Conservation (phyloP, 2,797 vertebrate genomes). For the Amphiprion clarkii region DNA sequence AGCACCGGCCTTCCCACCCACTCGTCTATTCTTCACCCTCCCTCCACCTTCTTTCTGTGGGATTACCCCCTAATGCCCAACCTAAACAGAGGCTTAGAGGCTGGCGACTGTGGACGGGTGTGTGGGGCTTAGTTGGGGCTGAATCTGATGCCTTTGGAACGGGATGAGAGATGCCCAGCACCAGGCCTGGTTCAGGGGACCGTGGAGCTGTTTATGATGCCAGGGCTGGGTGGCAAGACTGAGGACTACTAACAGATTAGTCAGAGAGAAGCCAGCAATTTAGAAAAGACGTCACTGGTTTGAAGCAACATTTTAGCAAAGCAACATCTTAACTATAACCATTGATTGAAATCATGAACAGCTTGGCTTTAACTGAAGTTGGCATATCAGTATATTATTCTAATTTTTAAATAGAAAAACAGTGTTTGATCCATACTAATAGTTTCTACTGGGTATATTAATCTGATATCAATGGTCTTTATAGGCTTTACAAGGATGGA, state of each 20-base stretch:
- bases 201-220: slow-evolving; percentile 55
- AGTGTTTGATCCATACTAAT: not conserved
- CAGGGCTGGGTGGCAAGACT: slow-evolving; percentile 37
- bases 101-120: slow-evolving; percentile 79
- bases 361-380: not conserved
- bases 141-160: slow-evolving; percentile 78
- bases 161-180: slow-evolving; percentile 66
- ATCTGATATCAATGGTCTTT: not conserved
- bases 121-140: slow-evolving; percentile 71
- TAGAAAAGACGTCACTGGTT: not conserved
- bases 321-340: not conserved
- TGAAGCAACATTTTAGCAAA: not conserved
- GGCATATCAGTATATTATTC: not conserved
- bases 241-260: slow-evolving; percentile 52
- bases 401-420: not conserved
- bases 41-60: slow-evolving; percentile 49
- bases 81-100: slow-evolving; percentile 84
- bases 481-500: not conserved
- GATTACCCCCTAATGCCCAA: slow-evolving; percentile 85
- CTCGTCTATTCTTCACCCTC: slow-evolving; percentile 46
- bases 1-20: slow-evolving; percentile 47
- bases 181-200: slow-evolving; percentile 33
- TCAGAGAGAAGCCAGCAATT: not conserved
- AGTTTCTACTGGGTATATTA: not conserved
- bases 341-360: no score